Conservation (phyloP, 2,888 invertebrate species). For the Tenthredo livida region DNA sequence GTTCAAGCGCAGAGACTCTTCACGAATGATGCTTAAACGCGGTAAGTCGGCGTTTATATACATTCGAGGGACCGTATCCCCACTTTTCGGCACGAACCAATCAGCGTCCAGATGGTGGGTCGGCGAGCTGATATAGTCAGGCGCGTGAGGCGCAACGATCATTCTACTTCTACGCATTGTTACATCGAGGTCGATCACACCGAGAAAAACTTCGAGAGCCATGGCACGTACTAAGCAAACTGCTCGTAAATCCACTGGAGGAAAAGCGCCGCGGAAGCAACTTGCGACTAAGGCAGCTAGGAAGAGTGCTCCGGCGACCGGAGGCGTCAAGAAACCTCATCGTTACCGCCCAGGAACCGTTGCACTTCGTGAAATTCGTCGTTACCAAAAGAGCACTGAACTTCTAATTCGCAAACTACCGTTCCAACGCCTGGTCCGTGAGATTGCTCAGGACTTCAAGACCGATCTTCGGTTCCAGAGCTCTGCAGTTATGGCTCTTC, state of each 20-base stretch:
- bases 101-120: background rate
- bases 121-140: background rate
- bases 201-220: background rate
- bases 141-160: background rate
- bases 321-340: constrained; percentile 87
- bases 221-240: constrained; percentile 90
- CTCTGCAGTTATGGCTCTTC: constrained; percentile 85
- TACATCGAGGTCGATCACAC: background rate
- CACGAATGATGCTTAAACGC: constrained; percentile 7
- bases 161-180: background rate
- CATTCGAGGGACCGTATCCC: background rate
- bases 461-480: constrained; percentile 85
- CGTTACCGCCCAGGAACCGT: constrained; percentile 86
- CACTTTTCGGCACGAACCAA: background rate
- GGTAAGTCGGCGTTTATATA: background rate
- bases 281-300: constrained; percentile 84
- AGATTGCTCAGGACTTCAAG: constrained; percentile 89
- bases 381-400: constrained; percentile 87
- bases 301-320: constrained; percentile 87
- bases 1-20: background rate
- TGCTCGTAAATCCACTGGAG: constrained; percentile 86
- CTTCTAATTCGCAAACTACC: constrained; percentile 85
- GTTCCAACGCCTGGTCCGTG: constrained; percentile 85
- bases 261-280: constrained; percentile 86
- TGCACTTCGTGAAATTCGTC: constrained; percentile 85